These are phyloP conservation scores for Epinephelus lanceolatus DNA, from an alignment of 2,113 vertebrate genomes.

Conservation along the genomic window DNA sequence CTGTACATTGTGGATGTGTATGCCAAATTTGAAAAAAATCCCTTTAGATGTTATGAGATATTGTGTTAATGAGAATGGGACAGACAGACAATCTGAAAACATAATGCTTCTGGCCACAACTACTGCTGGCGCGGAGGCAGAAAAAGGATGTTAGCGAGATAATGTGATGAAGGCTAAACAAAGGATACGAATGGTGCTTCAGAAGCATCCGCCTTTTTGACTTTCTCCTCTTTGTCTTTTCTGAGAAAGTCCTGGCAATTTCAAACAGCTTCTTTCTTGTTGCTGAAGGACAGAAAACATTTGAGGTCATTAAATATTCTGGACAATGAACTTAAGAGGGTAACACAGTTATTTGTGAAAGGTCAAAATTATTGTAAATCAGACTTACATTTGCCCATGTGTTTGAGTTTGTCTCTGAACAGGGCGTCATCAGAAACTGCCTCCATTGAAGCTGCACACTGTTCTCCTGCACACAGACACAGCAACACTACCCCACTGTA, in stretches of 20 bases:
- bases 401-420: slow-evolving; percentile 98
- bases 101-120: no score
- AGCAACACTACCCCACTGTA: slow-evolving; percentile 26
- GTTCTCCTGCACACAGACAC: slow-evolving; percentile 83
- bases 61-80: no score
- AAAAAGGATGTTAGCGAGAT: neutral
- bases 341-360: neutral
- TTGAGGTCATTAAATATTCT: neutral
- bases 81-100: no score
- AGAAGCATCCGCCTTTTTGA: slow-evolving; percentile 91
- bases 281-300: slow-evolving; percentile 80
- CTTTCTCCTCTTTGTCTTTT: slow-evolving; percentile 97
- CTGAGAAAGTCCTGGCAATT: slow-evolving; percentile 95
- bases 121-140: no score
- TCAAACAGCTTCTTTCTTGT: slow-evolving; percentile 97
- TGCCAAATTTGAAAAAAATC: no score
- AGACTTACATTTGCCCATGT: slow-evolving; percentile 98
- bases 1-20: no score
- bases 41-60: no score
- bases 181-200: slow-evolving; percentile 97
- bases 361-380: neutral
- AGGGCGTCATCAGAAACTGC: slow-evolving; percentile 93
- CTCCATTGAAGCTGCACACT: slow-evolving; percentile 82
- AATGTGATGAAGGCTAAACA: neutral
- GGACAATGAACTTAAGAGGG: neutral